These are phyloP conservation scores for Chiloscyllium plagiosum DNA, from an alignment of 2,113 vertebrate species.

Conservation along the genomic window DNA sequence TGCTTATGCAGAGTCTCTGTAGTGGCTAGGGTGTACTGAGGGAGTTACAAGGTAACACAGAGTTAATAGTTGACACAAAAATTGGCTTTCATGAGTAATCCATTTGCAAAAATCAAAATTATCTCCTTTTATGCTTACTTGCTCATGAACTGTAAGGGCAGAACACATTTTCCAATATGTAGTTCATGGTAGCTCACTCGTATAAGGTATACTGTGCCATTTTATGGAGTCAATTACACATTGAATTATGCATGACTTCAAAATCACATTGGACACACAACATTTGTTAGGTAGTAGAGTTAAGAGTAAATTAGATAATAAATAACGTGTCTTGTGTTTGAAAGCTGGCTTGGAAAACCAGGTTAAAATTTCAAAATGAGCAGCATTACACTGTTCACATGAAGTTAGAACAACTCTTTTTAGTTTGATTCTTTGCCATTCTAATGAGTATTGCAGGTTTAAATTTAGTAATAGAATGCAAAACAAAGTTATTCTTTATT, in stretches of 20 bases:
- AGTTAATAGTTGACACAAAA: neutral
- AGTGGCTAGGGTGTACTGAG: neutral
- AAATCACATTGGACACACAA: conserved; percentile 33
- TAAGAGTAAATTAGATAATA: conserved; percentile 32
- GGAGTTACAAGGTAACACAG: neutral
- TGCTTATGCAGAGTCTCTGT: neutral
- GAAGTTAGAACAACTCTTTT: neutral
- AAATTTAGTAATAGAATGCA: neutral
- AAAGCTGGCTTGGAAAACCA: conserved; percentile 6
- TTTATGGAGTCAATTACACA: conserved; percentile 15
- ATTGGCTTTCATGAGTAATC: neutral
- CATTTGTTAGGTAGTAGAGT: conserved; percentile 15
- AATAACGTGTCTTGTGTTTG: neutral
- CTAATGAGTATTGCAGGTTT: neutral
- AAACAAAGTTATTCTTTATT: neutral
- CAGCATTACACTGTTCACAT: neutral
- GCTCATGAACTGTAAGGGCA: neutral
- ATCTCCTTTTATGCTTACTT: neutral
- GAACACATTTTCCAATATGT: neutral
- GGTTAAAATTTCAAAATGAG: neutral
- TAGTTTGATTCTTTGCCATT: neutral
- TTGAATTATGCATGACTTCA: conserved; percentile 32
- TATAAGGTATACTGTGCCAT: neutral
- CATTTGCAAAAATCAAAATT: neutral
- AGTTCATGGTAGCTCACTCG: neutral